Evolutionary conservation across 2,113 vertebrate genomes (phyloP).

Genomic region (Sardina pilchardus): DNA sequence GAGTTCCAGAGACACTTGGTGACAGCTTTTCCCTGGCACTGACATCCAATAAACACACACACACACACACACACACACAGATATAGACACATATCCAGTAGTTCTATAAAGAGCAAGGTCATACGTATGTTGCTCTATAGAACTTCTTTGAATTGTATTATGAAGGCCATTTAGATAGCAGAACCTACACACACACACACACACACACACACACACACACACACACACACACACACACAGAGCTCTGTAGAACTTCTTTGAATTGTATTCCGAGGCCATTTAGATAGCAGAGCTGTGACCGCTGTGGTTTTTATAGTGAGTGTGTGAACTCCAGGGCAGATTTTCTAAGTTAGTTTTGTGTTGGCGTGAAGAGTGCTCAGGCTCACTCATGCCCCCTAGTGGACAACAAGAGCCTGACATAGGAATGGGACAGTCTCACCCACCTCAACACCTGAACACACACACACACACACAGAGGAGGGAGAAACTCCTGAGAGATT

Average conservation of each 20-base stretch:
- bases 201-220: no score
- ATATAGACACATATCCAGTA: not conserved
- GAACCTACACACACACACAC: no score
- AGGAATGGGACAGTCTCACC: not conserved
- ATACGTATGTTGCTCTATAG: no score
- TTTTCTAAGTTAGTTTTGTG: not conserved
- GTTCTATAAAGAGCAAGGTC: no score
- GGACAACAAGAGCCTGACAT: no score
- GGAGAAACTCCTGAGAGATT: not conserved
- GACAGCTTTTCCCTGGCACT: not conserved
- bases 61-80: not conserved
- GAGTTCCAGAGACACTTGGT: not conserved
- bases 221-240: no score
- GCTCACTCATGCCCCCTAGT: not conserved
- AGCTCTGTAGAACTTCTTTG: no score
- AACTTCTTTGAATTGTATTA: not conserved
- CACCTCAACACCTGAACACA: constrained; percentile 51
- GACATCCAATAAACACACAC: not conserved
- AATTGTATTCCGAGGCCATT: not conserved
- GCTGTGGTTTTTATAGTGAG: no score
- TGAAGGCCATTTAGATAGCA: not conserved
- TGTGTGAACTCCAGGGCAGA: constrained; percentile 45
- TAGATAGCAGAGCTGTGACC: no score
- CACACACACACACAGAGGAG: not conserved
- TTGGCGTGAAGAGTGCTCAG: no score